phyloP scores from a whole-genome alignment of 2,113 vertebrate genomes.

The Macroglossus sobrinus region DNA sequence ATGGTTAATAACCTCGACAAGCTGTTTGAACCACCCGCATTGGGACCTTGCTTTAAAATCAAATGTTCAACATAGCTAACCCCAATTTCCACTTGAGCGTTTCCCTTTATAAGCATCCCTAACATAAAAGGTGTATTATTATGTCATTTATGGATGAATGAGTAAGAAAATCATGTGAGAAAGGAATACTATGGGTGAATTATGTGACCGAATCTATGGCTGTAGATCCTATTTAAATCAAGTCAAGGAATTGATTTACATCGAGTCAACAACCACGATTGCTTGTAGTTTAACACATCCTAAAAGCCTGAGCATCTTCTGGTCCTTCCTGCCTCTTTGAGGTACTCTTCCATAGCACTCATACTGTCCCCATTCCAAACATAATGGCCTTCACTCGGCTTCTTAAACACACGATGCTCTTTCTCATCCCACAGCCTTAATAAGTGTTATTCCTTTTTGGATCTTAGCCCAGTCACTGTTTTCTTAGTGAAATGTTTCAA shows the following conservation, averaged over 20 bases:
- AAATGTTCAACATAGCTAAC: not conserved
- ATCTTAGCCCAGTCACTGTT: not conserved
- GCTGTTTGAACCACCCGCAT: not conserved
- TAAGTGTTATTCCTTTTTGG: rapidly evolving
- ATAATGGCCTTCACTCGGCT: not conserved
- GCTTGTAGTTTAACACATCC: not conserved
- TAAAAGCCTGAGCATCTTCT: not conserved
- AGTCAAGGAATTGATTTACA: not conserved
- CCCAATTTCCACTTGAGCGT: not conserved
- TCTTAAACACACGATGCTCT: not conserved
- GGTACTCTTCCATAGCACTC: not conserved
- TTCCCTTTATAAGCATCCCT: not conserved
- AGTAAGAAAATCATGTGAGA: not conserved
- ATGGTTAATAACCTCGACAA: not conserved
- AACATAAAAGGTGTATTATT: not conserved
- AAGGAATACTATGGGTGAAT: not conserved
- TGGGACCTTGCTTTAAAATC: not conserved
- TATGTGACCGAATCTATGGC: not conserved
- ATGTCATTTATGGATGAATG: not conserved
- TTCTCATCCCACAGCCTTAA: not conserved
- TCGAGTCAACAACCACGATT: not conserved
- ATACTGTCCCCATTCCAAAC: too few species aligned
- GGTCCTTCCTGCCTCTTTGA: not conserved
- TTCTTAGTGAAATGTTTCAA: not conserved
- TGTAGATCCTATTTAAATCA: not conserved